Evolutionary conservation across 1,140 invertebrate genomes (phyloP).

Genomic region (Drosophila willistoni): DNA sequence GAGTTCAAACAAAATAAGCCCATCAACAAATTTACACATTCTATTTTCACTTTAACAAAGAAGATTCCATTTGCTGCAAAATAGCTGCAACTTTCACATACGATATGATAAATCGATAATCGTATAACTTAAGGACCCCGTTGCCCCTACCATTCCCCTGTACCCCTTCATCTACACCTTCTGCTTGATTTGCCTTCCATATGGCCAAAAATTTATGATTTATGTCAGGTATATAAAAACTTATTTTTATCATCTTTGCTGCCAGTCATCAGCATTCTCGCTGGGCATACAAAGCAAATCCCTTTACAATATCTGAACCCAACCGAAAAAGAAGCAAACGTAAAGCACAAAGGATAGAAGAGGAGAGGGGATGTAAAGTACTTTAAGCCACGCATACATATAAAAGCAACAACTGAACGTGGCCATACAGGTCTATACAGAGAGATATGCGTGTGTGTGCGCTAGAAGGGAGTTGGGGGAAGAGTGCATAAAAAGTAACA

Average conservation of each 20-base stretch:
- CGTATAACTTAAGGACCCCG: neutral
- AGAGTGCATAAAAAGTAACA: constrained; percentile 67
- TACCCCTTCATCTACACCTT: neutral
- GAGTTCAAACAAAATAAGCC: too few relatives aligned
- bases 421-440: constrained; percentile 24
- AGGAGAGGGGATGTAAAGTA: constrained; percentile 26
- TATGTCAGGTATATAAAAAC: constrained; percentile 63
- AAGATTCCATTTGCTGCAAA: neutral
- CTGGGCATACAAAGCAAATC: constrained; percentile 65
- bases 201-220: constrained; percentile 51
- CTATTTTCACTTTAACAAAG: neutral
- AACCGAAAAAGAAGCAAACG: constrained; percentile 4
- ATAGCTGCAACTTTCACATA: neutral
- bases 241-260: constrained; percentile 58
- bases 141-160: neutral
- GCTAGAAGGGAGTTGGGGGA: constrained; percentile 1
- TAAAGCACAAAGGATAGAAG: constrained; percentile 22
- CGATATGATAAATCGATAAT: constrained; percentile 7
- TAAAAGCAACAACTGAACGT: constrained; percentile 60
- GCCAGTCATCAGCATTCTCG: constrained; percentile 51
- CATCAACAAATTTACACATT: too few relatives aligned
- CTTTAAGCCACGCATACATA: constrained; percentile 39
- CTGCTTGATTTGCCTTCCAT: constrained; percentile 23
- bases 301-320: constrained; percentile 59
- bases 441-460: constrained; percentile 8